phyloP scores from a whole-genome alignment of 2,113 vertebrate species.

The Cepphus grylle region DNA sequence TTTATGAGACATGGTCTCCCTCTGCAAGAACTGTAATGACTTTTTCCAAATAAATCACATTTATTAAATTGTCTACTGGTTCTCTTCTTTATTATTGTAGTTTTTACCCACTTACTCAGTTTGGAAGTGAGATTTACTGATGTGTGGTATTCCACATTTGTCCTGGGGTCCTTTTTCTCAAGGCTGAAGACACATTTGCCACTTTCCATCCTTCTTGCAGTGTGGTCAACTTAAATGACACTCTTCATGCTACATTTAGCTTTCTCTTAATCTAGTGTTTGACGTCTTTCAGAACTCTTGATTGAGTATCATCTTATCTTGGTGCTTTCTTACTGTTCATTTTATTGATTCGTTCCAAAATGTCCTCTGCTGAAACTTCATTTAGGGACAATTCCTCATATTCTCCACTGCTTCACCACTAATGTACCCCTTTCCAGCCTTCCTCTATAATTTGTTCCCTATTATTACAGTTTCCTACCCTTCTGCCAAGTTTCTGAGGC shows the following conservation, averaged over 20 bases:
- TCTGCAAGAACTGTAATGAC: slow-evolving; percentile 51
- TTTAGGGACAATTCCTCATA: slow-evolving; percentile 59
- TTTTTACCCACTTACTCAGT: slow-evolving; percentile 29
- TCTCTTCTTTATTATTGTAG: slow-evolving; percentile 51
- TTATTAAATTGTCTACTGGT: slow-evolving; percentile 54
- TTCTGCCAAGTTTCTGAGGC: slow-evolving; percentile 56
- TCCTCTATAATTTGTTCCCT: slow-evolving; percentile 38
- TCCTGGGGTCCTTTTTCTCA: slow-evolving; percentile 52
- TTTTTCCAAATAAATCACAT: slow-evolving; percentile 64
- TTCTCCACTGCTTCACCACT: slow-evolving; percentile 30
- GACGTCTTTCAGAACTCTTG: slow-evolving; percentile 49
- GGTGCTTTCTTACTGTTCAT: slow-evolving; percentile 34
- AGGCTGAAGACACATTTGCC: slow-evolving; percentile 49
- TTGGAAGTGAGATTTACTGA: slow-evolving; percentile 42
- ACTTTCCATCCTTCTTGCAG: slow-evolving; percentile 30
- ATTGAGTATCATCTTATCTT: slow-evolving; percentile 53
- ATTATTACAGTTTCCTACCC: slow-evolving; percentile 23
- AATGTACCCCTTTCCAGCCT: slow-evolving; percentile 42
- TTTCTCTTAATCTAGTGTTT: slow-evolving; percentile 52
- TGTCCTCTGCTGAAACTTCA: slow-evolving; percentile 62
- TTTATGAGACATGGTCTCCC: slow-evolving; percentile 42
- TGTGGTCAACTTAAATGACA: slow-evolving; percentile 33
- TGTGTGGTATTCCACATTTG: slow-evolving; percentile 8
- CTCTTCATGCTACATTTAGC: slow-evolving; percentile 58
- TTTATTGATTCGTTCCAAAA: slow-evolving; percentile 57